These are phyloP conservation scores for Thinocorus orbignyianus DNA, from an alignment of 2,113 vertebrate genomes.

Conservation along the genomic window DNA sequence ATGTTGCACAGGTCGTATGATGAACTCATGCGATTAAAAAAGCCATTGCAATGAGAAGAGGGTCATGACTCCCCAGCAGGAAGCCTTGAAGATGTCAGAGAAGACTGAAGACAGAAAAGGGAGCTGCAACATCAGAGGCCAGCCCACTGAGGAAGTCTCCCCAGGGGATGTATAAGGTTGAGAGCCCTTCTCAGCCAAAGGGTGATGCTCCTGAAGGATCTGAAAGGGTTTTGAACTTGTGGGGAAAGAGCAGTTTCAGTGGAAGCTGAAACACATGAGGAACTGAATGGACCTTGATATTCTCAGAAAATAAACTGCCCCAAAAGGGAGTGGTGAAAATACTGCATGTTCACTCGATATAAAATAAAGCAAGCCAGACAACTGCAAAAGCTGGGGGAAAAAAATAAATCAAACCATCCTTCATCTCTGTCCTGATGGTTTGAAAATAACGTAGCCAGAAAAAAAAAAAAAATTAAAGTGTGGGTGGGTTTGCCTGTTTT, in stretches of 20 bases:
- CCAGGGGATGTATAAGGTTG: neutral
- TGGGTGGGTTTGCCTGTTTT: conserved; percentile 34
- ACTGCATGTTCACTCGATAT: neutral
- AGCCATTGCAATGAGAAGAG: neutral
- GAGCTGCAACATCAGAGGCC: neutral
- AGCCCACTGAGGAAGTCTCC: neutral
- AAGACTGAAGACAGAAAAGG: neutral
- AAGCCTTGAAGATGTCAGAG: neutral
- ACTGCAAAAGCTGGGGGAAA: neutral
- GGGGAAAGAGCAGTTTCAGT: neutral
- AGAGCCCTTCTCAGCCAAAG: neutral
- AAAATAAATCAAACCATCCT: neutral
- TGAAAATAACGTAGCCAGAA: conserved; percentile 11
- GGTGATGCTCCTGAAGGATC: neutral
- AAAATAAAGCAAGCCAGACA: neutral
- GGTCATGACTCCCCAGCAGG: neutral
- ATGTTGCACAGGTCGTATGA: neutral
- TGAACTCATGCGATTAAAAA: neutral
- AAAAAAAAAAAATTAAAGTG: neutral
- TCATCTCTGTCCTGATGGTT: neutral
- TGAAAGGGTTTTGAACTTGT: neutral
- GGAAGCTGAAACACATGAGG: neutral
- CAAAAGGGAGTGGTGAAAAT: conserved; percentile 13
- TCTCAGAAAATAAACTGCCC: conserved; percentile 17
- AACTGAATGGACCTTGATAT: conserved; percentile 6